phyloP scores from a whole-genome alignment of 2,797 vertebrate species.

The Mus spretus region DNA sequence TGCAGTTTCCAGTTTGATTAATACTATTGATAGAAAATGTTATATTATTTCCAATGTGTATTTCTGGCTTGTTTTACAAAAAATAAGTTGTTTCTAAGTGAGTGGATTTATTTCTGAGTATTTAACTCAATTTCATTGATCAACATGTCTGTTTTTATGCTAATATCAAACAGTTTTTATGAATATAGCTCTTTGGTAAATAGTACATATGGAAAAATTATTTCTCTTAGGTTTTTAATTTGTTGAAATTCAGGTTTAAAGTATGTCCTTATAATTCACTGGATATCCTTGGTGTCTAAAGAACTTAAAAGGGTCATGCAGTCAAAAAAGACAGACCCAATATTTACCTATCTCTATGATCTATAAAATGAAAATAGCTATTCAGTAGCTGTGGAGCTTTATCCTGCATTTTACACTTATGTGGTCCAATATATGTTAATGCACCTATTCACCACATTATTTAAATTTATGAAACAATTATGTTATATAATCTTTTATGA shows the following conservation, averaged over 20 bases:
- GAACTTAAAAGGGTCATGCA: background rate
- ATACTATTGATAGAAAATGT: background rate
- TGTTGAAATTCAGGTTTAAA: background rate
- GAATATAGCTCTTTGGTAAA: background rate
- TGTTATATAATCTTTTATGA: background rate
- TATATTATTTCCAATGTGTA: background rate
- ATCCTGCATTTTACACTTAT: background rate
- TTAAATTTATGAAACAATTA: background rate
- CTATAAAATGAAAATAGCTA: background rate
- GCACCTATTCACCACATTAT: background rate
- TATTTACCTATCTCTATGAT: background rate
- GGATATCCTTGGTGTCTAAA: background rate
- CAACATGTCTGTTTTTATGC: background rate
- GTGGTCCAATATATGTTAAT: background rate
- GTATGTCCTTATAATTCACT: background rate
- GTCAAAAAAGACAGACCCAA: background rate
- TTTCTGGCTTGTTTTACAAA: background rate
- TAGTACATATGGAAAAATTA: background rate
- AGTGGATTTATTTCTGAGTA: background rate
- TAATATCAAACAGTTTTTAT: background rate
- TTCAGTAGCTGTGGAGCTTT: background rate
- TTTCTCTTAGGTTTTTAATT: background rate
- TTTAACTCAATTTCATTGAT: background rate
- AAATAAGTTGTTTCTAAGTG: background rate
- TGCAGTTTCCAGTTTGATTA: background rate